These are phyloP conservation scores for Cephonodes hylas DNA, from an alignment of 2,888 invertebrate species.

Conservation along the genomic window DNA sequence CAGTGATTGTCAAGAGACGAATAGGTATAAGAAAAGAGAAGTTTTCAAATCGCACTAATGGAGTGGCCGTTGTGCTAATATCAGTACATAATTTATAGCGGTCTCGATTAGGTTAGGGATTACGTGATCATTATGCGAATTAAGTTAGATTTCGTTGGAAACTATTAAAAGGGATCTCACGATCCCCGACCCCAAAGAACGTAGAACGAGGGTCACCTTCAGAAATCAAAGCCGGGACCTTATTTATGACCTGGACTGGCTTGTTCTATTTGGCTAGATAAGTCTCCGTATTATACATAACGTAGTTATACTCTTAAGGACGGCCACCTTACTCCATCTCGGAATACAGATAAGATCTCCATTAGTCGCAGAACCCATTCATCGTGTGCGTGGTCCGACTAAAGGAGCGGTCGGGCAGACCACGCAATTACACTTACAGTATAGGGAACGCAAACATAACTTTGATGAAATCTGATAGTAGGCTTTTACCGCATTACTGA, in stretches of 20 bases:
- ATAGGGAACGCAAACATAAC: slow-evolving; percentile 46
- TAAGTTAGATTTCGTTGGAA: slow-evolving; percentile 65
- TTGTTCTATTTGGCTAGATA: slow-evolving; percentile 63
- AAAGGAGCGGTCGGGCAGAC: slow-evolving; percentile 45
- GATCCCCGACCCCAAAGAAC: slow-evolving; percentile 58
- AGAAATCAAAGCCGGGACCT: slow-evolving; percentile 73
- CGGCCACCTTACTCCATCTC: slow-evolving; percentile 68
- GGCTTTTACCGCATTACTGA: slow-evolving; percentile 39
- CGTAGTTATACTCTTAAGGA: slow-evolving; percentile 67
- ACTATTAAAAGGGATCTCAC: slow-evolving; percentile 71
- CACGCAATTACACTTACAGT: slow-evolving; percentile 57
- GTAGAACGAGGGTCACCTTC: slow-evolving; percentile 67
- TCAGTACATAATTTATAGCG: slow-evolving; percentile 44
- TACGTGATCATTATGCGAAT: slow-evolving; percentile 68
- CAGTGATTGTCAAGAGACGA: slow-evolving; percentile 58
- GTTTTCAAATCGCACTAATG: not conserved
- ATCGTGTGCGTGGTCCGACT: slow-evolving; percentile 62
- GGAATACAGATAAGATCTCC: slow-evolving; percentile 71
- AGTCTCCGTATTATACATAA: slow-evolving; percentile 67
- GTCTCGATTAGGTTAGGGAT: slow-evolving; percentile 54
- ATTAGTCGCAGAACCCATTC: slow-evolving; percentile 75
- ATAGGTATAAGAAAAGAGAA: slow-evolving; percentile 30
- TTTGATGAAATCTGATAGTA: slow-evolving; percentile 36
- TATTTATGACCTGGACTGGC: slow-evolving; percentile 73
- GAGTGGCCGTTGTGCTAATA: slow-evolving; percentile 19